phyloP scores from a whole-genome alignment of 1,140 invertebrate species.

The Drosophila ananassae region DNA sequence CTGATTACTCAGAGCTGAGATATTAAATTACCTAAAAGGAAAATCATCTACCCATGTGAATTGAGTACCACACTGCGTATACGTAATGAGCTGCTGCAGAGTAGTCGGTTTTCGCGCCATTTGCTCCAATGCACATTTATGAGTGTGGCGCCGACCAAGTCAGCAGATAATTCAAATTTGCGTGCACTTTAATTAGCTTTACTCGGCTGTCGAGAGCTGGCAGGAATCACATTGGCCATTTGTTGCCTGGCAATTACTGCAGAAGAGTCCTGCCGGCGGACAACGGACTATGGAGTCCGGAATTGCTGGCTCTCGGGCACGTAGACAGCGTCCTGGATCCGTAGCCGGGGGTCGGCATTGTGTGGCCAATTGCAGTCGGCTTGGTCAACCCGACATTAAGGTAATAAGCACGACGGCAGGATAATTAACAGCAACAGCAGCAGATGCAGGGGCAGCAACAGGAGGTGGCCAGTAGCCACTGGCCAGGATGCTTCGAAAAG shows the following conservation, averaged over 20 bases:
- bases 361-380: conserved; percentile 63
- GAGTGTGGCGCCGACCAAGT: conserved; percentile 45
- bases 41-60: neutral
- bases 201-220: conserved; percentile 33
- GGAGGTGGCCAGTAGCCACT: neutral
- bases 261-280: neutral
- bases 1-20: neutral
- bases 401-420: conserved; percentile 67
- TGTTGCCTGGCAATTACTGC: conserved; percentile 63
- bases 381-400: conserved; percentile 65
- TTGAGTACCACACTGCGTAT: conserved; percentile 59
- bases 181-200: conserved; percentile 74
- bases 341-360: conserved; percentile 25
- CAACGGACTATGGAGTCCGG: neutral
- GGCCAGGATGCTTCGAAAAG: neutral
- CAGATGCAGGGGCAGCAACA: conserved; percentile 30
- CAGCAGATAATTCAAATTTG: conserved; percentile 72
- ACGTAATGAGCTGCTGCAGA: conserved; percentile 32
- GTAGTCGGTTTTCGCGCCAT: conserved; percentile 24
- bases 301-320: conserved; percentile 30
- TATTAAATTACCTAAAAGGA: neutral
- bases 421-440: conserved; percentile 69
- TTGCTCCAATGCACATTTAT: conserved; percentile 30
- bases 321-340: conserved; percentile 41
- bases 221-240: conserved; percentile 54